A percentile compares a stretch with the other conserved stretches of the same genome.
phyloP scores from a whole-genome alignment of 2,888 invertebrate species.

The Crocallis elinguaria region DNA sequence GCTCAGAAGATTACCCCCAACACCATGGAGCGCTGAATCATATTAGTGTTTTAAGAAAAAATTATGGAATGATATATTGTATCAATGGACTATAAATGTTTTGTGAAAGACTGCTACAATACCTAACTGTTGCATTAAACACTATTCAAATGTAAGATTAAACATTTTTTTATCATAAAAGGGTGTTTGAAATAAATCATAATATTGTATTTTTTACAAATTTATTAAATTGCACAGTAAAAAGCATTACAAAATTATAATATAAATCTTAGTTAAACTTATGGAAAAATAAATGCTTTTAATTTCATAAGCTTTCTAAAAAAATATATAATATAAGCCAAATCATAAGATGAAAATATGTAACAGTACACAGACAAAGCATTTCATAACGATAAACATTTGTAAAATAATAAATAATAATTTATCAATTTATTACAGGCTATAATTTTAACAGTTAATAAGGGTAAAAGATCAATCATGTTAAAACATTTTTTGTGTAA shows the following conservation, averaged over 20 bases:
- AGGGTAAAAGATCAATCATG: neutral
- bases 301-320: conserved; percentile 29
- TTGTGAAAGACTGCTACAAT: conserved; percentile 54
- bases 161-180: conserved; percentile 31
- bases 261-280: conserved; percentile 19
- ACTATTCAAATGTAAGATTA: conserved; percentile 30
- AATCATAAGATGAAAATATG: conserved; percentile 6
- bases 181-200: conserved; percentile 18
- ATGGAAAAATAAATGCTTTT: conserved; percentile 32
- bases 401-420: conserved; percentile 29
- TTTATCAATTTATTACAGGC: conserved; percentile 18
- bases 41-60: conserved; percentile 30
- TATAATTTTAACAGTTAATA: conserved; percentile 25
- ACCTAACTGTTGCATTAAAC: conserved; percentile 41
- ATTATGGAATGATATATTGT: conserved; percentile 36
- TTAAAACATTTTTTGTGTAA: conserved; percentile 11
- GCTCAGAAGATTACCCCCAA: conserved; percentile 91
- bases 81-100: conserved; percentile 40
- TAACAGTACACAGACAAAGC: conserved; percentile 20
- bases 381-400: conserved; percentile 24
- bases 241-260: conserved; percentile 34
- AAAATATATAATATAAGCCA: conserved; percentile 8
- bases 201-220: conserved; percentile 16
- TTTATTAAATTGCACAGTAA: conserved; percentile 30
- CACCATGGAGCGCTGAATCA: conserved; percentile 78